A percentile compares a stretch with the other conserved stretches of the same genome.
phyloP scores from a whole-genome alignment of 2,797 vertebrate genomes.

The Sebastes iracundus region DNA sequence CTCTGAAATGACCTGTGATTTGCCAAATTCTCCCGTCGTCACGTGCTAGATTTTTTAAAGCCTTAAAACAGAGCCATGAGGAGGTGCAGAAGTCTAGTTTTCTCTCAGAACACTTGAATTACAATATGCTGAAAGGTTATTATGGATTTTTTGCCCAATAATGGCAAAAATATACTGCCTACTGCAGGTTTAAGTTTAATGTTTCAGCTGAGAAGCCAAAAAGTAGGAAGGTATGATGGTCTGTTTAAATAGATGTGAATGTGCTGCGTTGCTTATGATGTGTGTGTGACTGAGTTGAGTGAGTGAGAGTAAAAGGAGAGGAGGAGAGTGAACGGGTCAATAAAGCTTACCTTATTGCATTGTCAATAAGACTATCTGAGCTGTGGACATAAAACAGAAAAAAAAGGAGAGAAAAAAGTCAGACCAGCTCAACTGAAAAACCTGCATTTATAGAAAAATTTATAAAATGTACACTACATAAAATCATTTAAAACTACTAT shows the following conservation, averaged over 20 bases:
- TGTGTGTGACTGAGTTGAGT: background rate
- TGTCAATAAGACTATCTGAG: slow-evolving; percentile 75
- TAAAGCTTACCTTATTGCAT: slow-evolving; percentile 75
- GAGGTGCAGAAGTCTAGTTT: too few species aligned
- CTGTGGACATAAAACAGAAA: slow-evolving; percentile 48
- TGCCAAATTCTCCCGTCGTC: too few species aligned
- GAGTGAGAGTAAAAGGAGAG: slow-evolving; percentile 12
- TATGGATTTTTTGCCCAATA: too few species aligned
- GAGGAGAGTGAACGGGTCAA: background rate
- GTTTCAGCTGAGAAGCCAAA: slow-evolving; percentile 14
- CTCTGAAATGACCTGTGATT: too few species aligned
- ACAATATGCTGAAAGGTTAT: too few species aligned
- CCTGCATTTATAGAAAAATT: background rate
- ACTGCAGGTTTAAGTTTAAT: background rate
- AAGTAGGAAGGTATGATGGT: background rate
- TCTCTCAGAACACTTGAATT: too few species aligned
- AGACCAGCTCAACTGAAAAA: background rate
- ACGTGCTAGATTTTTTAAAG: too few species aligned
- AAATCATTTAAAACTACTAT: background rate
- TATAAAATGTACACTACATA: background rate
- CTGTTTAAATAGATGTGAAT: slow-evolving; percentile 17
- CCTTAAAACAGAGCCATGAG: too few species aligned
- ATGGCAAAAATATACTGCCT: too few species aligned
- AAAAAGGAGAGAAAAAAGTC: background rate
- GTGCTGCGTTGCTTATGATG: slow-evolving; percentile 1